Evolutionary conservation across 2,888 invertebrate species (phyloP).

Genomic region (Volucella zonaria): DNA sequence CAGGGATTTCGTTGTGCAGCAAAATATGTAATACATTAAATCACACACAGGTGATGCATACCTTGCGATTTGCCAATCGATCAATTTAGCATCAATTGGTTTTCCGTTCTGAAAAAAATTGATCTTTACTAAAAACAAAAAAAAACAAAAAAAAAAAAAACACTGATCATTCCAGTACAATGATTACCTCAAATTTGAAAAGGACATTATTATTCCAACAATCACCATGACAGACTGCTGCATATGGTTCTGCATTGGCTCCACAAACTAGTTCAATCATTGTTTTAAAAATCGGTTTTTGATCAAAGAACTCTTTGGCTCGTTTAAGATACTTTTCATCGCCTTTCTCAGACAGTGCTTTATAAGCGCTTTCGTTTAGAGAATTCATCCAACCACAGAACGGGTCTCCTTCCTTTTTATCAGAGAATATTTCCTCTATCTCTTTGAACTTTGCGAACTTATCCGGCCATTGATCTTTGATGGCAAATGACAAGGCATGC

Average conservation of each 20-base stretch:
- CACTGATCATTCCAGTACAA: not conserved
- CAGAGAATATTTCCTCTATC: slow-evolving; percentile 77
- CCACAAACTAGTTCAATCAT: slow-evolving; percentile 75
- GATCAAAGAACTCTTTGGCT: slow-evolving; percentile 74
- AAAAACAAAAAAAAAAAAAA: not conserved
- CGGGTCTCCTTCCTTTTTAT: slow-evolving; percentile 75
- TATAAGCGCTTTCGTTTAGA: slow-evolving; percentile 75
- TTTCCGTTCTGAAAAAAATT: slow-evolving; percentile 67
- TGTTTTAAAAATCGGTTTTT: slow-evolving; percentile 75
- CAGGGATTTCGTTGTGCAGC: slow-evolving; percentile 77
- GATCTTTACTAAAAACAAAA: not conserved
- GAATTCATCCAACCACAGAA: slow-evolving; percentile 77
- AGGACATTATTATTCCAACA: slow-evolving; percentile 82
- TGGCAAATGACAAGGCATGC: slow-evolving; percentile 83
- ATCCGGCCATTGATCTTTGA: slow-evolving; percentile 77
- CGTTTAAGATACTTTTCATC: slow-evolving; percentile 70
- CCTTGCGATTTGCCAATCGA: slow-evolving; percentile 81
- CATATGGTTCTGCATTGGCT: slow-evolving; percentile 78
- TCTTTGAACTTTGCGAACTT: slow-evolving; percentile 74
- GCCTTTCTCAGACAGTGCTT: slow-evolving; percentile 68
- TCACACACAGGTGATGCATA: slow-evolving; percentile 80
- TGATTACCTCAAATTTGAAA: slow-evolving; percentile 75
- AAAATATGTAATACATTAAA: slow-evolving; percentile 79
- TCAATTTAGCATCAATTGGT: slow-evolving; percentile 76
- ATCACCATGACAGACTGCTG: slow-evolving; percentile 80